Base-by-base conservation (phyloP, 1,140 invertebrate genomes). In the Euura saliciscinereae region DNA sequence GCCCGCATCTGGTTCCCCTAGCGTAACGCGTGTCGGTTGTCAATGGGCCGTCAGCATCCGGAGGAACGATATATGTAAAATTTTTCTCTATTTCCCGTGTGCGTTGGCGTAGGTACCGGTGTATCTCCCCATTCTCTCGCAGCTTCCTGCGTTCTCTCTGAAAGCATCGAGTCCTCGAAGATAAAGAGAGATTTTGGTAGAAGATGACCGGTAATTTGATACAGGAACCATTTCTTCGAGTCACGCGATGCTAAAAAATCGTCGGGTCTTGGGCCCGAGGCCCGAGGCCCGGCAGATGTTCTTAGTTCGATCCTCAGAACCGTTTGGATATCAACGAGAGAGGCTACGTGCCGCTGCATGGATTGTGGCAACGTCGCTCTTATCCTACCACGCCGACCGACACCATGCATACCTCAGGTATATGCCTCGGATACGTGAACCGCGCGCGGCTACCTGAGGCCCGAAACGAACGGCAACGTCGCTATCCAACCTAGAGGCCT, bases 201-300 rank as follows among this genome's bases (percentile, higher is more conserved):
- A 59, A 8, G 8, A 8, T 3, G 10, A 59, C 51, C 51, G 28
- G 28, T 28, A 59, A 59, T 59, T 59, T n/a, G 2, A 59, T 59
- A 8, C 51, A 59, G 51, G 51, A 59, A 59, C 51, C 51, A 59
- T 59, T 59, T n/a, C 51, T 59, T 80, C 85, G 82, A 84, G 85
- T 86, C 85, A 86, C 85, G 85, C 85, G 80, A 85, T 78, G 80
- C 85, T 85, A 86, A 83, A 85, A 85, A 83, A n/a, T n/a, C 8
- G 13, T 51, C 46, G 46, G 6, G 46, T 6, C 6, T 5, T n/a
- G 51, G 82, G 86, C 86, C 84, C 85, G 86, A 83, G 78, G 82
- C 82, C 76, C 76, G 79, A 84, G 85, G 85, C 82, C 82, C 73
- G 80, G 83, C 85, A 87, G 86, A 86, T 87, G 86, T 83, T 85